Evolutionary conservation across 1,140 invertebrate species (phyloP), one percentile per base, ranked within the genome.

Genomic region (Geopemphigus sp.): DNA sequence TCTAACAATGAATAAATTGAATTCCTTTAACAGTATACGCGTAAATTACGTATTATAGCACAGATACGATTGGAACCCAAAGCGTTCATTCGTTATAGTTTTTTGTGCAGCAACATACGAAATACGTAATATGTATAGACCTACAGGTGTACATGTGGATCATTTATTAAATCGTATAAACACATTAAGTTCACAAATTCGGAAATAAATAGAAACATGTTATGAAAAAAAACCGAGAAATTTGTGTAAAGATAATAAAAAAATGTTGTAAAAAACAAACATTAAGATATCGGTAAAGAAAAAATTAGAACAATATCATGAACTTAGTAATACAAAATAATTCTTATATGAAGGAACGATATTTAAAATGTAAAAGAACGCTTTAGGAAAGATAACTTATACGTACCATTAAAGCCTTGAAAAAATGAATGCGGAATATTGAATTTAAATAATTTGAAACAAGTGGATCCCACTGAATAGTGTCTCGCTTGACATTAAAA

Each of bases 361-460:
- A 66, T 66, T 39, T 66, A 66, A 45, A 45, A 45, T 12, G 22
- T 66, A 22, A 24, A 11, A 22, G 39, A 47, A 66, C 47, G 12
- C 12, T 12, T 47, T 66, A 66, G 2, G 11, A 22, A 14, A 66
- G 29, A 64, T 45, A 39, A 45, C 45, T 22, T 66, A 39, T 39
- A 39, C 32, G 3, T 39, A 66, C 64, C n/a, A 66, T 47, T 66
- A 22, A 47, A 66, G 47, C n/a, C 32, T 66, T 66, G 39, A 22
- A 63, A 66, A 66, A 45, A 22, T 45, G n/a, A 22, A 66, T 45
- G 26, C 15, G 12, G 1, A n/a, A 22, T 45, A 22, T 45, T 45
- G 22, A 66, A 66, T 66, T 66, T 66, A 66, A 66, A 66, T 66
- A 66, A 66, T 66, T 45, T 47, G 39, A 66, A 24, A 47, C 64